A percentile compares a stretch with the other conserved stretches of the same genome.
Evolutionary conservation across 2,888 invertebrate species (phyloP).

Genomic region (Cryptocheilus praepositus): DNA sequence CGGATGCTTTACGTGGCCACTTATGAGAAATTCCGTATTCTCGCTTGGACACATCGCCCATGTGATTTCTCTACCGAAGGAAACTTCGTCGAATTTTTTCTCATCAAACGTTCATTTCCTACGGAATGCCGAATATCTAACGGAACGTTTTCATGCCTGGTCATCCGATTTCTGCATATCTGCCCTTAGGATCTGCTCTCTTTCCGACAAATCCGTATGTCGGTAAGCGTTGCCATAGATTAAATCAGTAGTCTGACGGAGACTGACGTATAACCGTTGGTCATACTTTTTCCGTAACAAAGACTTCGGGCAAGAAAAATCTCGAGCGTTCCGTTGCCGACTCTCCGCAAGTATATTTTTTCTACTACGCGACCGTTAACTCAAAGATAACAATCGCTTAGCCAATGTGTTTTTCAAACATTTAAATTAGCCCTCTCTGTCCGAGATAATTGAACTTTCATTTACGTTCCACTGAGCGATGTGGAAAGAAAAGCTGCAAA

Average conservation of each 20-base stretch:
- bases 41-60: neutral
- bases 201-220: constrained; percentile 31
- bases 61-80: neutral
- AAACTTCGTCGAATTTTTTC: neutral
- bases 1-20: constrained; percentile 14
- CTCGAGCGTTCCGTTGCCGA: too few species aligned
- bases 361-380: constrained; percentile 37
- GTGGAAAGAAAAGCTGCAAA: too few species aligned
- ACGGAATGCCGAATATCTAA: constrained; percentile 21
- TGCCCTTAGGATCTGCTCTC: constrained; percentile 51
- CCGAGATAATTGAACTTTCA: constrained; percentile 31
- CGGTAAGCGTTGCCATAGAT: constrained; percentile 41
- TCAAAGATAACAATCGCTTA: constrained; percentile 37
- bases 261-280: constrained; percentile 43
- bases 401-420: constrained; percentile 33
- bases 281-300: constrained; percentile 11
- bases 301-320: constrained; percentile 11
- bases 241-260: constrained; percentile 58
- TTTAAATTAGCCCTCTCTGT: constrained; percentile 38
- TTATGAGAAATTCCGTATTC: neutral
- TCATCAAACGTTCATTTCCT: too few species aligned
- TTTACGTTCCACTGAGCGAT: too few species aligned
- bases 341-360: constrained; percentile 24
- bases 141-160: constrained; percentile 27
- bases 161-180: constrained; percentile 49